Base-by-base conservation (phyloP, 2,888 invertebrate genomes). In the Pinctada fucata region DNA sequence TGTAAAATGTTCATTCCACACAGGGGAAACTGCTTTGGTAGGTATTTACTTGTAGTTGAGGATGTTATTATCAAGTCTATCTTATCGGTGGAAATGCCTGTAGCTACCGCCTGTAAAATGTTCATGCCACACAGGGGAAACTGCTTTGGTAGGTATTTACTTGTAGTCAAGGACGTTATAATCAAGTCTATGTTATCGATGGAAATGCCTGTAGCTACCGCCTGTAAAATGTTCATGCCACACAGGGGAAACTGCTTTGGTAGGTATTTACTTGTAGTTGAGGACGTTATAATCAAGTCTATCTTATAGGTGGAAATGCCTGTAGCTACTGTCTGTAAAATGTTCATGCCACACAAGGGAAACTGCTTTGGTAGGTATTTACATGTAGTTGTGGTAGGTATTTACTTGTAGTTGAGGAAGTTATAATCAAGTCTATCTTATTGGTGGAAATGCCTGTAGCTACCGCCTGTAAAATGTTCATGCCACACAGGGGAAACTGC, bases 361-460 rank as follows among this genome's bases (percentile, higher is more conserved):
- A 97, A 97, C 91, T 97, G 97, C 92, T 97, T 97, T 90, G 97
- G n/a, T n/a, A n/a, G n/a, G n/a, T n/a, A n/a, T n/a, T n/a, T n/a
- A n/a, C n/a, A n/a, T n/a, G n/a, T n/a, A n/a, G 94, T n/a, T n/a
- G n/a, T n/a, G n/a, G 97, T 96, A 92, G 94, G 93, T 91, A 48
- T 72, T 10, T 13, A 67, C 8, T n/a, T n/a, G n/a, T n/a, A n/a
- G n/a, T n/a, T n/a, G n/a, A n/a, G n/a, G n/a, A n/a, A n/a, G n/a
- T 98, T 79, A 96, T 99, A 65, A 96, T 98, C 79, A 99, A 99
- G 93, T 96, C 97, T 65, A 95, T 98, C 76, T 94, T 99, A 51
- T 96, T 97, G 1, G 97, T 97, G 16, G 97, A 97, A 65, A 90
- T 93, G 63, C 96, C 97, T 75, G 96, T 98, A 87, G 95, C 97